A percentile compares a stretch with the other conserved stretches of the same genome.
phyloP scores from a whole-genome alignment of 1,140 invertebrate species.

The Megalonaias nervosa region DNA sequence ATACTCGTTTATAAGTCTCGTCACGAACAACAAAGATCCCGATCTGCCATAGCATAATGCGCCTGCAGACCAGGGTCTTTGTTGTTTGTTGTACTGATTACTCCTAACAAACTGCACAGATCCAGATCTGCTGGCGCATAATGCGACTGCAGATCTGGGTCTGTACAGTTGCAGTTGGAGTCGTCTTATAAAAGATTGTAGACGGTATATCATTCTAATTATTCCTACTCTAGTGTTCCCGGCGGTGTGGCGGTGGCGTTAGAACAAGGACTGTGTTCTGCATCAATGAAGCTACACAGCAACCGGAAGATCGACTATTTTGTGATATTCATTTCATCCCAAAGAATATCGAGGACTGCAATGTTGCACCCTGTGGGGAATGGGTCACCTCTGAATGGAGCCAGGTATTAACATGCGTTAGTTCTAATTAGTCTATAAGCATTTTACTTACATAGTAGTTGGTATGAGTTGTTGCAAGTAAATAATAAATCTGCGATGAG shows the following conservation, averaged over 20 bases:
- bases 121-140: too few relatives aligned
- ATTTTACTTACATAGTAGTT: neutral
- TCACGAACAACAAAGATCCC: too few relatives aligned
- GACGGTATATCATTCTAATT: neutral
- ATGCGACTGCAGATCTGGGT: too few relatives aligned
- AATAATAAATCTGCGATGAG: neutral
- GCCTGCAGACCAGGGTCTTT: too few relatives aligned
- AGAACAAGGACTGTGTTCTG: conserved; percentile 65
- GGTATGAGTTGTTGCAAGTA: neutral
- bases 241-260: conserved; percentile 65
- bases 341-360: conserved; percentile 59
- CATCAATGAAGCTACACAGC: conserved; percentile 48
- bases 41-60: too few relatives aligned
- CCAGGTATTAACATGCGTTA: conserved; percentile 48
- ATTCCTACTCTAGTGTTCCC: conserved; percentile 65
- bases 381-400: conserved; percentile 68
- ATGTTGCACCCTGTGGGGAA: conserved; percentile 60
- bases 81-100: too few relatives aligned
- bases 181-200: neutral
- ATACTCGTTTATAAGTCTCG: too few relatives aligned
- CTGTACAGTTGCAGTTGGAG: neutral
- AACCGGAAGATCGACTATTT: conserved; percentile 43
- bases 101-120: too few relatives aligned
- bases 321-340: conserved; percentile 64
- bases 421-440: neutral